Conservation (phyloP, 1,140 invertebrate species). For the Ganaspis sp. region DNA sequence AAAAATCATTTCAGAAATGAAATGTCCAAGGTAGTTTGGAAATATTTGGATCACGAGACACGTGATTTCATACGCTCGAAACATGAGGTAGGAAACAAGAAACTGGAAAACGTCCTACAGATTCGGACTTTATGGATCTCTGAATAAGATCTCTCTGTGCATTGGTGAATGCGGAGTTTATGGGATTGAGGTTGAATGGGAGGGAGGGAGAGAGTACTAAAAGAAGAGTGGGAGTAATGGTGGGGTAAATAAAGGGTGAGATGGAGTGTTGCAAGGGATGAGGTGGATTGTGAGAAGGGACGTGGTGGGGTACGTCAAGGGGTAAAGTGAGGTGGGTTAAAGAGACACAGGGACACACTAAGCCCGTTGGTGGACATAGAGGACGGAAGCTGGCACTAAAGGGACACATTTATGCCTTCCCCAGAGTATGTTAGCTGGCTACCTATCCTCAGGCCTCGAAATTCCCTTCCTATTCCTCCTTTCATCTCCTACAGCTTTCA, state of each 20-base stretch:
- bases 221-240: conserved; percentile 46
- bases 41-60: background rate
- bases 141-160: background rate
- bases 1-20: background rate
- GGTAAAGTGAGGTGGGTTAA: conserved; percentile 39
- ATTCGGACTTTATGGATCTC: conserved; percentile 14
- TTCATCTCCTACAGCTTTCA: background rate
- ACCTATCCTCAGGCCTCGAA: conserved; percentile 38
- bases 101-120: background rate
- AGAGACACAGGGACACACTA: conserved; percentile 46
- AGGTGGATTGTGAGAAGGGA: conserved; percentile 36
- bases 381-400: conserved; percentile 62
- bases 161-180: background rate
- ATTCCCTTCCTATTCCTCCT: background rate
- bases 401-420: conserved; percentile 69
- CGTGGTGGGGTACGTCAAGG: background rate
- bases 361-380: conserved; percentile 58
- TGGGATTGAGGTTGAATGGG: background rate
- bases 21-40: background rate
- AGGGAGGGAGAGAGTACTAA: background rate
- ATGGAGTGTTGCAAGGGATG: background rate
- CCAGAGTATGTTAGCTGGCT: conserved; percentile 62
- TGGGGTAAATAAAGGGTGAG: conserved; percentile 35
- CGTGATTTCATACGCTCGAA: background rate
- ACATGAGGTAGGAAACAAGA: conserved; percentile 3